Conservation (phyloP, 2,113 vertebrate species). For the Gobiocypris rarus region DNA sequence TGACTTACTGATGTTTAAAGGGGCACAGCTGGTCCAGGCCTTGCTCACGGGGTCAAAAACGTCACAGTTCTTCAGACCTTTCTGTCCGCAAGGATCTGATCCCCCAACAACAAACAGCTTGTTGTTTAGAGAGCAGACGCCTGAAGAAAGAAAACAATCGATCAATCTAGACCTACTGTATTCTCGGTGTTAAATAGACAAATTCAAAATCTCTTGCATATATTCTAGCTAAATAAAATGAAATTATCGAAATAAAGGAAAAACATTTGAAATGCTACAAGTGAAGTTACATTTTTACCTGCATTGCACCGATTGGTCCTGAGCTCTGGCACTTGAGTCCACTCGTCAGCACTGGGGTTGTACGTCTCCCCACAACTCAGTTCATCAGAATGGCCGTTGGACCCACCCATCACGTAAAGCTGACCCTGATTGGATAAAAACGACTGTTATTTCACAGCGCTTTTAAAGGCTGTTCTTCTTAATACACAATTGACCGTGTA, state of each 20-base stretch:
- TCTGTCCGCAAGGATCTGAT: slow-evolving; percentile 96
- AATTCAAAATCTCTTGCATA: background rate
- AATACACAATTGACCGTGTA: background rate
- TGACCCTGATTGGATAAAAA: slow-evolving; percentile 79
- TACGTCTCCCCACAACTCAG: slow-evolving; percentile 96
- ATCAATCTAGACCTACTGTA: background rate
- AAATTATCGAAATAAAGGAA: background rate
- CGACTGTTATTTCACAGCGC: background rate
- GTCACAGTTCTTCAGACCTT: slow-evolving; percentile 97
- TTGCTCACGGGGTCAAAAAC: slow-evolving; percentile 93
- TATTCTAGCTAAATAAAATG: background rate
- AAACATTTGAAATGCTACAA: background rate
- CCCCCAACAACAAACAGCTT: slow-evolving; percentile 95
- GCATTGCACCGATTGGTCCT: slow-evolving; percentile 98
- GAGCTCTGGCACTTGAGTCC: slow-evolving; percentile 91
- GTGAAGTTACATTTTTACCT: slow-evolving; percentile 70
- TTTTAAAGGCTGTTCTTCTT: background rate
- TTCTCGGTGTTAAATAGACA: background rate
- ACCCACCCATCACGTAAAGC: slow-evolving; percentile 95
- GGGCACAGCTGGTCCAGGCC: slow-evolving; percentile 90
- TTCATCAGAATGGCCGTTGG: slow-evolving; percentile 96
- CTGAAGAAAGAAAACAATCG: slow-evolving; percentile 65
- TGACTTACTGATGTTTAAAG: slow-evolving; percentile 90
- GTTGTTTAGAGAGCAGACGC: slow-evolving; percentile 91
- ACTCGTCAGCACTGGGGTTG: slow-evolving; percentile 87